Evolutionary conservation across 92 coral and sea anemone species (phyloP).

Genomic region (Porites rus): DNA sequence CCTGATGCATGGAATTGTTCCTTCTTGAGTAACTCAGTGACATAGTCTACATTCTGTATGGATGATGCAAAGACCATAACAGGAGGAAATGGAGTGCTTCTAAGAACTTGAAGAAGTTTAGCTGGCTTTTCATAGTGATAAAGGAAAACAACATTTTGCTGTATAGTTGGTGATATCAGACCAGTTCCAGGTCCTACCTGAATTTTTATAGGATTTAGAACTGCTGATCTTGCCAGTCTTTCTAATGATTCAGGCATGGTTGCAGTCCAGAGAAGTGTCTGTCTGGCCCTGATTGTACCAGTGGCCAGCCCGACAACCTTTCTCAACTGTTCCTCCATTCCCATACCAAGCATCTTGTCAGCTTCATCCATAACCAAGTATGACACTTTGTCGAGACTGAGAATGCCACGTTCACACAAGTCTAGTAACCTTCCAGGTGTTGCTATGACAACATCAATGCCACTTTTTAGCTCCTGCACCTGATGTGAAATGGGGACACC

Average conservation of each 20-base stretch:
- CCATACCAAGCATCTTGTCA: conserved; percentile 98
- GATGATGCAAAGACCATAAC: conserved; percentile 97
- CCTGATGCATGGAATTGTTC: conserved; percentile 99
- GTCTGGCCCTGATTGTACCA: conserved; percentile 86
- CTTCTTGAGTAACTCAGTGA: conserved; percentile 83
- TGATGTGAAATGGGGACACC: conserved; percentile 89
- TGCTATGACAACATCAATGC: conserved; percentile 90
- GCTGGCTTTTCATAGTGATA: conserved; percentile 91
- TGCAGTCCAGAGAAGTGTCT: conserved; percentile 95
- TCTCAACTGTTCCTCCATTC: conserved; percentile 94
- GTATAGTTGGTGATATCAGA: conserved; percentile 86
- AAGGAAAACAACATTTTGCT: conserved; percentile 81
- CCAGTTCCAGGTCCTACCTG: conserved; percentile 90
- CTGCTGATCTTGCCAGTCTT: conserved; percentile 96
- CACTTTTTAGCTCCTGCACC: conserved; percentile 68
- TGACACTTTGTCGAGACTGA: conserved; percentile 71
- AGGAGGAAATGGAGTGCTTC: conserved; percentile 92
- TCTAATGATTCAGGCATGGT: conserved; percentile 96
- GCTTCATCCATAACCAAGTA: conserved; percentile 98
- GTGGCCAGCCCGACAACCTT: conserved; percentile 96
- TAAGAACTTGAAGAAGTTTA: conserved; percentile 79
- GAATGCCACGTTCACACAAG: conserved; percentile 89
- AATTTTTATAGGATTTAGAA: conserved; percentile 87
- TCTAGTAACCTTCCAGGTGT: conserved; percentile 96
- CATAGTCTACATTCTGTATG: conserved; percentile 93